Conservation (phyloP, 2,888 invertebrate species). For the Blastobasis lacticolella region DNA sequence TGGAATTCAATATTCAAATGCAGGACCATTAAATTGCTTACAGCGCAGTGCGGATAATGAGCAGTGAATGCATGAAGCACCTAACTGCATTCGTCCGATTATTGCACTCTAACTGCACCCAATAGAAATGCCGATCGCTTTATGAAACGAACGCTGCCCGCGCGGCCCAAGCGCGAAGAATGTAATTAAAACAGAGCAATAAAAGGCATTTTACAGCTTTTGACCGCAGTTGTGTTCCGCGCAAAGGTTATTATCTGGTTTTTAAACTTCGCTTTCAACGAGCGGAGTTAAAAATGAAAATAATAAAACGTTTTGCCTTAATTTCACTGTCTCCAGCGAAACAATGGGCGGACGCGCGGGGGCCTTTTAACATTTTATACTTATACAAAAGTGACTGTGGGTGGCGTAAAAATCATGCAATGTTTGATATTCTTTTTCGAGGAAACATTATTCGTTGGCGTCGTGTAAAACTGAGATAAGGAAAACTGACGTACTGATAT, state of each 20-base stretch:
- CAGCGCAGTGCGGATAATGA: no score
- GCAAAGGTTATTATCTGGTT: slow-evolving; percentile 61
- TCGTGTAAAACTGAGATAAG: not conserved
- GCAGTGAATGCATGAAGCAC: no score
- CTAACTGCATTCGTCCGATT: no score
- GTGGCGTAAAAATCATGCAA: not conserved
- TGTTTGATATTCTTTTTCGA: slow-evolving; percentile 1
- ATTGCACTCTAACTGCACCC: no score
- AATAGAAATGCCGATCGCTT: no score
- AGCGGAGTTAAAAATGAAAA: slow-evolving; percentile 57
- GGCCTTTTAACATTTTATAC: slow-evolving; percentile 30
- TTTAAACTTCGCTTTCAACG: slow-evolving; percentile 54
- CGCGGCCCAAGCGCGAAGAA: slow-evolving; percentile 44
- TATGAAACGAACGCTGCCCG: slow-evolving; percentile 22
- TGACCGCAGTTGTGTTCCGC: slow-evolving; percentile 42
- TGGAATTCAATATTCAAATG: no score
- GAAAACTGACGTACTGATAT: no score
- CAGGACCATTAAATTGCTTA: no score
- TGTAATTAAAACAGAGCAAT: slow-evolving; percentile 60
- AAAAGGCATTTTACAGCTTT: slow-evolving; percentile 57
- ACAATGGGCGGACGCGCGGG: slow-evolving; percentile 40
- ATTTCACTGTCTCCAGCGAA: slow-evolving; percentile 48
- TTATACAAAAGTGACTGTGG: not conserved
- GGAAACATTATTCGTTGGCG: not conserved
- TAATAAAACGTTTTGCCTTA: slow-evolving; percentile 51